phyloP scores from a whole-genome alignment of 2,797 vertebrate species.

The Tadarida brasiliensis region DNA sequence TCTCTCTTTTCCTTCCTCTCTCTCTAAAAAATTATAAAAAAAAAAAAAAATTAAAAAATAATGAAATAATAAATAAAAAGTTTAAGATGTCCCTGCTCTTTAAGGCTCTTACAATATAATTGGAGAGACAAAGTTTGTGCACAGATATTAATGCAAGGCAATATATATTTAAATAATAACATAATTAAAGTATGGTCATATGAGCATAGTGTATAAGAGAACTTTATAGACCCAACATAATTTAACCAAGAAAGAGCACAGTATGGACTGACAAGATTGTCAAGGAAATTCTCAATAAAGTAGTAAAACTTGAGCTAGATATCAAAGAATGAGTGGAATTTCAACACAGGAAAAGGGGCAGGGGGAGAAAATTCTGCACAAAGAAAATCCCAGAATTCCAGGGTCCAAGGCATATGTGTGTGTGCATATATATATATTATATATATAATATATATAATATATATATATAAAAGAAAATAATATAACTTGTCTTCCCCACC shows the following conservation, averaged over 20 bases:
- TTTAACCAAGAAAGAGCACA: neutral
- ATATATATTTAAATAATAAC: neutral
- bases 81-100: conserved; percentile 14
- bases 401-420: neutral
- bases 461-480: too few relatives aligned
- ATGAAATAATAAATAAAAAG: neutral
- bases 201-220: neutral
- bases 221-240: neutral
- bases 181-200: conserved; percentile 13
- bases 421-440: too few relatives aligned
- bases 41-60: too few relatives aligned
- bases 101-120: conserved; percentile 30
- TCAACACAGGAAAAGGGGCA: neutral
- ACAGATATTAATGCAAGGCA: conserved; percentile 2
- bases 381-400: conserved; percentile 39
- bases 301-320: conserved; percentile 32
- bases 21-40: too few relatives aligned
- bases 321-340: conserved; percentile 46
- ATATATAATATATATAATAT: too few relatives aligned
- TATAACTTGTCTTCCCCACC: neutral
- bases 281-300: conserved; percentile 22
- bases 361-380: neutral
- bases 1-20: too few relatives aligned
- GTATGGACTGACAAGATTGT: neutral
- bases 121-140: neutral